Conservation (phyloP, 2,888 invertebrate species). For the Calameuta filiformis region DNA sequence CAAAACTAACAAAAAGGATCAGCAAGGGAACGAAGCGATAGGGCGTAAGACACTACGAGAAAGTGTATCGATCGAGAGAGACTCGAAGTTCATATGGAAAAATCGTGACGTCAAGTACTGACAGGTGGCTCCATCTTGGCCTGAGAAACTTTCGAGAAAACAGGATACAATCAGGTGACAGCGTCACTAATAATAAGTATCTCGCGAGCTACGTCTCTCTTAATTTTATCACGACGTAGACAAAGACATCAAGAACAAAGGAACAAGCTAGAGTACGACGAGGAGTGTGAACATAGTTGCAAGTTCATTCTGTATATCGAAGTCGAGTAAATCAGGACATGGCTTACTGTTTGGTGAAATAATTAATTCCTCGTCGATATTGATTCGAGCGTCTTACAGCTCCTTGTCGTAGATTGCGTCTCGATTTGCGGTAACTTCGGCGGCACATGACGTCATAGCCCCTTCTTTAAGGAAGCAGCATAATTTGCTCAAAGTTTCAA, state of each 20-base stretch:
- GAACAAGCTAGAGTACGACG: background rate
- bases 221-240: background rate
- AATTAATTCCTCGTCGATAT: background rate
- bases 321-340: background rate
- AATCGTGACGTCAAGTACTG: background rate
- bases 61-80: background rate
- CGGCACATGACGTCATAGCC: background rate
- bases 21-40: background rate
- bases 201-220: background rate
- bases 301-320: background rate
- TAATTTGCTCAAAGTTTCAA: background rate
- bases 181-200: background rate
- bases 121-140: no score
- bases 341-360: background rate
- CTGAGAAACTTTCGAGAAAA: background rate
- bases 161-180: background rate
- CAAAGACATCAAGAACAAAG: background rate
- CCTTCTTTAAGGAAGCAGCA: background rate
- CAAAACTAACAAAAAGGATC: background rate
- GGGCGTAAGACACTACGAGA: background rate
- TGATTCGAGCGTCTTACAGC: background rate
- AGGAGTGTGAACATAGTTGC: background rate
- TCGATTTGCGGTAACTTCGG: background rate
- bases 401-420: background rate
- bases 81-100: background rate